Evolutionary conservation across 2,113 vertebrate genomes (phyloP).

Genomic region (Chaetura pelagica): DNA sequence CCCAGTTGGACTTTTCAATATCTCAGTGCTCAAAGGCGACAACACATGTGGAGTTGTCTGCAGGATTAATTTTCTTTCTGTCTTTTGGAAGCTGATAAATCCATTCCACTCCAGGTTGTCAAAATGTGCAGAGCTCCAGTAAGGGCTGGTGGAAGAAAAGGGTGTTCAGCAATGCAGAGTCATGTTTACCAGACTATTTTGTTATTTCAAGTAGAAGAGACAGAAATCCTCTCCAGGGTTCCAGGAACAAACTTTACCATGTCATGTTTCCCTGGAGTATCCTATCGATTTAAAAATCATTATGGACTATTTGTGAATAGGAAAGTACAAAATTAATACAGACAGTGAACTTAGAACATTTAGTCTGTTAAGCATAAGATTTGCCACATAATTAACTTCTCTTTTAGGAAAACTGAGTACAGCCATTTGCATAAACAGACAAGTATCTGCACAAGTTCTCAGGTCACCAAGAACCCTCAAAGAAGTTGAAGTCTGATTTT

Average conservation of each 20-base stretch:
- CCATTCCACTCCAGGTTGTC: neutral
- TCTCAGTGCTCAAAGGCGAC: neutral
- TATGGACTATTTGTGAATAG: neutral
- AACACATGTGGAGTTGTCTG: neutral
- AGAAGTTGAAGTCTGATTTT: neutral
- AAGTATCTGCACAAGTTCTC: accelerated
- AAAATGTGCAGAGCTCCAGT: neutral
- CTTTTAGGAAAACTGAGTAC: neutral
- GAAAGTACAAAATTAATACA: neutral
- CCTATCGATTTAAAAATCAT: neutral
- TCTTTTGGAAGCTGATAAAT: neutral
- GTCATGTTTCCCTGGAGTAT: neutral
- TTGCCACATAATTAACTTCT: neutral
- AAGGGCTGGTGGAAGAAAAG: neutral
- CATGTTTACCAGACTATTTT: neutral
- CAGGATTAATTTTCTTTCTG: neutral
- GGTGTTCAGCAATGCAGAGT: neutral
- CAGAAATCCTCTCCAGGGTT: neutral
- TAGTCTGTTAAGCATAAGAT: neutral
- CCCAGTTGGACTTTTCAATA: neutral
- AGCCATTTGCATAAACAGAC: neutral
- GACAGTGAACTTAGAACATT: neutral
- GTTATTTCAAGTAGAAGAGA: neutral
- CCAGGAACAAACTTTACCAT: neutral
- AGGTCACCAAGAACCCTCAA: neutral